A percentile compares a stretch with the other conserved stretches of the same genome.
phyloP scores from a whole-genome alignment of 2,113 vertebrate genomes.

The Strix aluco region DNA sequence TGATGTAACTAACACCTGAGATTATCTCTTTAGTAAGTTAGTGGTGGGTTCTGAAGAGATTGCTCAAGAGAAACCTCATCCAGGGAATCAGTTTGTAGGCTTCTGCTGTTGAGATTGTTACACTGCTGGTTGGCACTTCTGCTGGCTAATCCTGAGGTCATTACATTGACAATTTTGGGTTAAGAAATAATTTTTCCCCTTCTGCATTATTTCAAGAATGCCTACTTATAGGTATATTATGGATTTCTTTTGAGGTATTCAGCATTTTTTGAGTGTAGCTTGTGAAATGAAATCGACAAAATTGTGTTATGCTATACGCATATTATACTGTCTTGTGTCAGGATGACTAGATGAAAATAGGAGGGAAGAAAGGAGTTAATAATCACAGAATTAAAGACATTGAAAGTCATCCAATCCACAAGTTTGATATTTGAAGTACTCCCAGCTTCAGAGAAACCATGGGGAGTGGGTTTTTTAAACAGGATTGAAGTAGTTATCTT shows the following conservation, averaged over 20 bases:
- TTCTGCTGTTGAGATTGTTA: neutral
- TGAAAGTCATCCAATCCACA: neutral
- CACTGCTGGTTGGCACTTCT: neutral
- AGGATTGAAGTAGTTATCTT: constrained; percentile 45
- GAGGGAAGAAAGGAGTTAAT: neutral
- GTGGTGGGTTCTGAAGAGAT: neutral
- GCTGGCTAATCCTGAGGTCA: neutral
- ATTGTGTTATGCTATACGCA: neutral
- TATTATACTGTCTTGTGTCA: neutral
- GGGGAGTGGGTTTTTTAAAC: neutral
- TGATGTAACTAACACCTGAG: neutral
- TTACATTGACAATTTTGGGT: neutral
- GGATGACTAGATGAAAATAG: neutral
- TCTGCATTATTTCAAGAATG: neutral
- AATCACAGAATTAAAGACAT: neutral
- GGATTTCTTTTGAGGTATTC: neutral
- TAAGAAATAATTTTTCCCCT: neutral
- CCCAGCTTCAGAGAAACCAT: constrained; percentile 26
- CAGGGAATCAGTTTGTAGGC: neutral
- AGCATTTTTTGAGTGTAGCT: neutral
- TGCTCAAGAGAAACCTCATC: neutral
- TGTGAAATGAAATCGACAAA: neutral
- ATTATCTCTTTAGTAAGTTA: neutral
- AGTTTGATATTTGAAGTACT: constrained; percentile 3
- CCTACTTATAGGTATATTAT: neutral